Percentiles rank a stretch among this genome's conserved stretches.
Conservation (phyloP, 2,888 invertebrate genomes). For the Deroplatys truncata region DNA sequence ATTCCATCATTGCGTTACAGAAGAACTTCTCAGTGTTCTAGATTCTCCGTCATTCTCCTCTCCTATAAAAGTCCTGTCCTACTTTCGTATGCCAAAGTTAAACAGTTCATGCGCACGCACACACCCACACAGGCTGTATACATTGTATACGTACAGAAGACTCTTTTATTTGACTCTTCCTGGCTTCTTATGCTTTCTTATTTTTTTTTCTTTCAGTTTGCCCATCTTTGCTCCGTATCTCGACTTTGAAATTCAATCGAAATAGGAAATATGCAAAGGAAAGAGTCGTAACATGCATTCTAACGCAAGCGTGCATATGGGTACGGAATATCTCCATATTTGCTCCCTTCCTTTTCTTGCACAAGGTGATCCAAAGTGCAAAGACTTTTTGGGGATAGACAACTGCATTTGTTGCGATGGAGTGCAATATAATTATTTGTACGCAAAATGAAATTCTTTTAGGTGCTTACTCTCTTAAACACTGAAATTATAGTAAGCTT, state of each 20-base stretch:
- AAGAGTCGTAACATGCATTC: neutral
- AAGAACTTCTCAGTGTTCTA: neutral
- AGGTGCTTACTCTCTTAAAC: too few relatives aligned
- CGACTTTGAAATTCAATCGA: neutral
- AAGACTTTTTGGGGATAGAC: neutral
- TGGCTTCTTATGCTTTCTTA: neutral
- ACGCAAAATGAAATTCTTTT: too few relatives aligned
- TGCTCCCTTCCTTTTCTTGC: neutral
- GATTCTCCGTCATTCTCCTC: neutral
- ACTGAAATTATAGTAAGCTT: too few relatives aligned
- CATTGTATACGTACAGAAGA: neutral
- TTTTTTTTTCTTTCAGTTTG: neutral
- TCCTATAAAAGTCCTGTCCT: neutral
- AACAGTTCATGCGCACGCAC: neutral
- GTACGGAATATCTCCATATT: neutral
- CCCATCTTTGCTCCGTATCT: neutral
- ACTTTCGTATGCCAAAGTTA: conserved; percentile 16
- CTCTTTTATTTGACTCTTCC: neutral
- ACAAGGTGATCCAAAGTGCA: neutral
- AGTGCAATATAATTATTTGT: too few relatives aligned
- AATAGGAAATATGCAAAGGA: neutral
- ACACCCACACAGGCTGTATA: neutral
- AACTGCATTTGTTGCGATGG: too few relatives aligned
- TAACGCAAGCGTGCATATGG: neutral
- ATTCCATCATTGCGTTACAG: conserved; percentile 11